Base-by-base conservation (phyloP, 2,797 vertebrate genomes). In the Takifugu rubripes region DNA sequence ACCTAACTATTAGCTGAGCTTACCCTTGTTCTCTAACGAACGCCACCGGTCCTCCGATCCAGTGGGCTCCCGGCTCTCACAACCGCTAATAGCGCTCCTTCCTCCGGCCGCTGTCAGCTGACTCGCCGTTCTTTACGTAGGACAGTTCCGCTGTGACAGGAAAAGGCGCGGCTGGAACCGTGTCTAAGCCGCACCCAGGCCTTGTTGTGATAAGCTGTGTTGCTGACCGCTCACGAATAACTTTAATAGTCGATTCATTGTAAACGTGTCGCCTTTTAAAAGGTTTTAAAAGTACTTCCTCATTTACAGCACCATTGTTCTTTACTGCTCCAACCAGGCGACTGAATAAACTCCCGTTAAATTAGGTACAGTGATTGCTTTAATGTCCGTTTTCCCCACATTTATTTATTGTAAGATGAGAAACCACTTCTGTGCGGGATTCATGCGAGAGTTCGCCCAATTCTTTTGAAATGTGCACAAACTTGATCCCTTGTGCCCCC, bases 131-230 rank as follows among this genome's bases (percentile, higher is more conserved):
- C 49, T 76, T 43, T 33, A 83, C 84, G 83, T 72, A 76, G 70
- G 5, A 10, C 47, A 61, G 68, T 74, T 78, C 74, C 61, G 73
- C 74, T 56, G 72, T 75, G 75, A 84, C 78, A 84, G 86, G 87
- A 86, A 88, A 90, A 88, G 89, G 87, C 87, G 87, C 84, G 89
- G 87, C 85, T 74, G 76, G 44, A 65, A 40, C 60, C 61, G 24
- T 43, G 72, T 54, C 49, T 58, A 73, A 84, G 72, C 87, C 87
- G 81, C 85, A 80, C 87, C 86, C 87, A 84, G 79, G 70, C 76
- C 78, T 16, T 53, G 17, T 61, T 69, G n/a, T 42, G 31, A 33
- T 33, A 33, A 33, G 31, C 31, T 33, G 10, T 10, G 31, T 10
- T 33, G 31, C 1, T 33, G 10, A 33, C 31, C 8, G 31, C 10